Evolutionary conservation across 2,797 vertebrate genomes (phyloP).

Genomic region (Pristis pectinata): DNA sequence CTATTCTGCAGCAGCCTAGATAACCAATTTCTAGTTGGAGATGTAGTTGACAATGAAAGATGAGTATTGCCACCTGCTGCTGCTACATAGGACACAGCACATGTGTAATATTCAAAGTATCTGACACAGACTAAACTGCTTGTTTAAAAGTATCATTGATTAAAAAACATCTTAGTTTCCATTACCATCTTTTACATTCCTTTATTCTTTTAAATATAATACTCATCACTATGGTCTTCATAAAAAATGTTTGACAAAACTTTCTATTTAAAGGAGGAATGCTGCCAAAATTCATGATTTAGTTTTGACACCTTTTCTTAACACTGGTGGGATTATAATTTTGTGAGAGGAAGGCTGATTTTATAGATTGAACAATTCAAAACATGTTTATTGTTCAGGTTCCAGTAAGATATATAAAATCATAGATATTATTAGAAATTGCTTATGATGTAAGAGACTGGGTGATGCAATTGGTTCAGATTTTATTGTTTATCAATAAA

Average conservation of each 20-base stretch:
- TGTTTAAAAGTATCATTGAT: neutral
- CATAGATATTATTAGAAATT: neutral
- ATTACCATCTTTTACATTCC: neutral
- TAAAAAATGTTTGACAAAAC: neutral
- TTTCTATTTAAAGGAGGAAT: neutral
- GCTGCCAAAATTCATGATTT: neutral
- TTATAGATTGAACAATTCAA: neutral
- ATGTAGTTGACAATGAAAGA: neutral
- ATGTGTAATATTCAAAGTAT: neutral
- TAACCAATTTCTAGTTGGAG: neutral
- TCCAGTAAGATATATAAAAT: neutral
- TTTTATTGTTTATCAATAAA: neutral
- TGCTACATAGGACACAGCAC: neutral
- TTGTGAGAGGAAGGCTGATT: neutral
- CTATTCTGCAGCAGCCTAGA: neutral
- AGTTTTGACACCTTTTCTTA: neutral
- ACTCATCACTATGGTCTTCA: neutral
- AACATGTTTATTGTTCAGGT: neutral
- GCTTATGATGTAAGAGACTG: neutral
- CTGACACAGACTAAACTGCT: neutral
- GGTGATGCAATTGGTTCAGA: neutral
- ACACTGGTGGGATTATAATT: neutral
- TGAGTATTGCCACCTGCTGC: neutral
- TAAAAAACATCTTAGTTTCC: neutral
- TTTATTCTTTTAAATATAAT: neutral